Percentiles rank a stretch among this genome's conserved stretches.
phyloP scores from a whole-genome alignment of 2,113 vertebrate genomes.

The Nettapus auritus region DNA sequence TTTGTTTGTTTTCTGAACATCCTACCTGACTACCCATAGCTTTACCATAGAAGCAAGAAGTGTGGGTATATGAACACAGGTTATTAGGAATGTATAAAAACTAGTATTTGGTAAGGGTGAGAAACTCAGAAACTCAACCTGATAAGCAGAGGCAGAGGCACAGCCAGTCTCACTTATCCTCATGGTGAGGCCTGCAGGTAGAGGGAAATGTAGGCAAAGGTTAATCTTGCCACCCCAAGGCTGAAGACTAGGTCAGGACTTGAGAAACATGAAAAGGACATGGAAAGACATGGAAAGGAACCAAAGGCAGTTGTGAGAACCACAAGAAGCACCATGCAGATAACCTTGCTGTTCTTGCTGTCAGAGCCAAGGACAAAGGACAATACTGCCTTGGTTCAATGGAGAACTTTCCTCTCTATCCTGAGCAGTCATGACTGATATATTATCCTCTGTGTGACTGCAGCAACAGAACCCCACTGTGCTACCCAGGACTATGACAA shows the following conservation, averaged over 20 bases:
- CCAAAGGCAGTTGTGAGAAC: neutral
- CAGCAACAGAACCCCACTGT: neutral
- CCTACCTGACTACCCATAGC: neutral
- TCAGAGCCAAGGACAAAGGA: neutral
- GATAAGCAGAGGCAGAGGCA: neutral
- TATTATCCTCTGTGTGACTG: neutral
- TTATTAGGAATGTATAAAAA: neutral
- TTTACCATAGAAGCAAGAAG: neutral
- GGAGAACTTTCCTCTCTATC: neutral
- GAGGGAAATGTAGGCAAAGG: neutral
- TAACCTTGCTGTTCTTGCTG: neutral
- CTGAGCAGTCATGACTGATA: neutral
- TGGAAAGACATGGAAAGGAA: neutral
- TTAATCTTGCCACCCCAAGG: neutral
- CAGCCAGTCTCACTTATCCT: accelerated
- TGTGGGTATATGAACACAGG: neutral
- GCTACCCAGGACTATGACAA: neutral
- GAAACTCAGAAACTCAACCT: neutral
- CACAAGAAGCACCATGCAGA: neutral
- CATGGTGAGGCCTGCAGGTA: neutral
- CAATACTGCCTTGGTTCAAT: neutral
- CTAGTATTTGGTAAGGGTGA: neutral
- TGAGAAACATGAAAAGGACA: no score
- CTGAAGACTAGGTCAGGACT: neutral
- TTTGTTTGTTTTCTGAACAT: neutral